Percentiles rank a stretch among this genome's conserved stretches.
These are phyloP conservation scores for Ammodytes marinus DNA, from an alignment of 2,113 vertebrate genomes.

Conservation along the genomic window DNA sequence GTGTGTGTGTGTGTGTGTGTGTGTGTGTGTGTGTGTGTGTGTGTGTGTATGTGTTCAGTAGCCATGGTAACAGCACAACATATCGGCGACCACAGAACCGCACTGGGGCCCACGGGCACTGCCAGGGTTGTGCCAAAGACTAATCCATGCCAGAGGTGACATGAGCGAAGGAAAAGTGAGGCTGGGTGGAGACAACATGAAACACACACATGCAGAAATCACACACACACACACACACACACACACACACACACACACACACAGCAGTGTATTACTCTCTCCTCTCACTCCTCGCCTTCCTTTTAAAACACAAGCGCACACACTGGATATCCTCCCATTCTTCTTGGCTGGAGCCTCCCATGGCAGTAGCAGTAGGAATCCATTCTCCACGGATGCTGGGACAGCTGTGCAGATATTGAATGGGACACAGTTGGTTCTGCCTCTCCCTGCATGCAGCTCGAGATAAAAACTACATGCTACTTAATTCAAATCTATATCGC, in stretches of 20 bases:
- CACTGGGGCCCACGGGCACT: constrained; percentile 76
- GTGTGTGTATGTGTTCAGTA: constrained; percentile 72
- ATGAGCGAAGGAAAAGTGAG: constrained; percentile 81
- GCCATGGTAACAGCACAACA: constrained; percentile 87
- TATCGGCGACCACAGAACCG: constrained; percentile 83
- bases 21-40: neutral
- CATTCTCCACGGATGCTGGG: constrained; percentile 87
- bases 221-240: constrained; percentile 25
- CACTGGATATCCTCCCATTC: constrained; percentile 87
- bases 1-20: constrained; percentile 22
- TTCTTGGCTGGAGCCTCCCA: constrained; percentile 85
- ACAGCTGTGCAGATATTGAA: constrained; percentile 86
- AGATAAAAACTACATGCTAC: constrained; percentile 84
- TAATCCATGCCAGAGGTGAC: constrained; percentile 86
- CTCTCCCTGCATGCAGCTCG: constrained; percentile 73
- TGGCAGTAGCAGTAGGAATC: constrained; percentile 85
- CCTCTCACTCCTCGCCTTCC: constrained; percentile 69
- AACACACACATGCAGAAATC: constrained; percentile 64
- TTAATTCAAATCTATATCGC: constrained; percentile 78
- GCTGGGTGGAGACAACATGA: constrained; percentile 69
- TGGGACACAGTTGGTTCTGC: constrained; percentile 78
- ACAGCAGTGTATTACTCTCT: constrained; percentile 58
- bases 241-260: constrained; percentile 22
- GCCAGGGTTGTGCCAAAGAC: constrained; percentile 82
- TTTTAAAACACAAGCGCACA: constrained; percentile 75